A percentile compares a stretch with the other conserved stretches of the same genome.
Evolutionary conservation across 2,888 invertebrate genomes (phyloP).

Genomic region (Eupithecia centaureata): DNA sequence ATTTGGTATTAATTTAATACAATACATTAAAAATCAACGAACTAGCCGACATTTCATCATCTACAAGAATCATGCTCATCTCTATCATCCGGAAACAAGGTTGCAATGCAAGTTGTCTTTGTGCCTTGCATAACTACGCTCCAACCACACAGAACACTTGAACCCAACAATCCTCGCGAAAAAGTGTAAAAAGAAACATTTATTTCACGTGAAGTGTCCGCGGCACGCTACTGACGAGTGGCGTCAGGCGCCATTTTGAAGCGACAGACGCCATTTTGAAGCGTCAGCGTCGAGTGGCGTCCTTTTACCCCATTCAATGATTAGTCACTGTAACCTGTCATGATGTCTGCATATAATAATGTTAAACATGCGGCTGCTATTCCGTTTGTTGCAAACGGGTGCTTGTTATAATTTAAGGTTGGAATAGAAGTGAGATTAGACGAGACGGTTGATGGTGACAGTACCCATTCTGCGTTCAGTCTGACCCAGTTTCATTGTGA

Average conservation of each 20-base stretch:
- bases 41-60: background rate
- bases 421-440: background rate
- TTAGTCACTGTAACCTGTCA: conserved; percentile 24
- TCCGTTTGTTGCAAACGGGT: conserved; percentile 14
- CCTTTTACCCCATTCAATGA: conserved; percentile 25
- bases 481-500: background rate
- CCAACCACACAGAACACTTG: background rate
- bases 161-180: conserved; percentile 14
- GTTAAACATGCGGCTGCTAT: conserved; percentile 22
- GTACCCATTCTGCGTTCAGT: background rate
- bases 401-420: conserved; percentile 4
- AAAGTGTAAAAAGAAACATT: conserved; percentile 30
- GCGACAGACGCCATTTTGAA: conserved; percentile 33
- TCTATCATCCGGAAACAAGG: conserved; percentile 4
- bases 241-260: conserved; percentile 33
- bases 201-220: conserved; percentile 32
- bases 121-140: conserved; percentile 6
- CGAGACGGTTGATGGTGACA: background rate
- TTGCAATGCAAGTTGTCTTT: conserved; percentile 1
- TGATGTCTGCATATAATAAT: conserved; percentile 27
- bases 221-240: conserved; percentile 32
- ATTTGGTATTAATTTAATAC: background rate
- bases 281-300: conserved; percentile 23
- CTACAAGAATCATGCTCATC: background rate
- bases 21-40: background rate